Percentiles rank a stretch among this genome's conserved stretches.
These are phyloP conservation scores for Nothoprocta pentlandii DNA, from an alignment of 2,113 vertebrate species.

Conservation along the genomic window DNA sequence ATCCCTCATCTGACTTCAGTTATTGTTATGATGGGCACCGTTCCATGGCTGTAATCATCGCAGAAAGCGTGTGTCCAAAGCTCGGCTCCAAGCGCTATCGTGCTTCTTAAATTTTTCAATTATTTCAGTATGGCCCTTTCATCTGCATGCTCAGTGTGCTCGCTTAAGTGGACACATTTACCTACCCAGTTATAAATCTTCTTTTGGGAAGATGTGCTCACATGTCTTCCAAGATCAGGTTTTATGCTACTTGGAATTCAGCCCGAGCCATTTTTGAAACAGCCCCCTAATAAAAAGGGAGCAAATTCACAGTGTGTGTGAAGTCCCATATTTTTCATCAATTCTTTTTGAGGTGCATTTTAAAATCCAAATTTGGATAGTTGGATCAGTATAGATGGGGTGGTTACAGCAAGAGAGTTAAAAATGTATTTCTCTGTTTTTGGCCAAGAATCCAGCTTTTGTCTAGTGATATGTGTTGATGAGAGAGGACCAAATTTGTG, in stretches of 20 bases:
- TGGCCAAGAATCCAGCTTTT: not conserved
- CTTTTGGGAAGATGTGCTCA: not conserved
- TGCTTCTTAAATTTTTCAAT: conserved; percentile 9
- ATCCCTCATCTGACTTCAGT: conserved; percentile 35
- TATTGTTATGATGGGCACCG: conserved; percentile 56
- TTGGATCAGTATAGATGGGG: not conserved
- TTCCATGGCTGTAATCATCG: not conserved
- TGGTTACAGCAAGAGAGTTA: not conserved
- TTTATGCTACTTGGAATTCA: not conserved
- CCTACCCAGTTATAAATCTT: not conserved
- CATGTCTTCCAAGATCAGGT: not conserved
- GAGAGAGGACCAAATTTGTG: not conserved
- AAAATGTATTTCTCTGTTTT: not conserved
- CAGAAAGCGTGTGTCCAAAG: not conserved
- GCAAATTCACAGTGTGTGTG: not conserved
- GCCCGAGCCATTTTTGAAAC: not conserved
- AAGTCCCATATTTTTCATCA: conserved; percentile 16
- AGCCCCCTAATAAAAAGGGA: not conserved
- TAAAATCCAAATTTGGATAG: not conserved
- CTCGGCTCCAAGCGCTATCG: conserved; percentile 32
- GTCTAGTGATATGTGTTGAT: not conserved
- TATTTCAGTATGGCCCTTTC: conserved; percentile 5
- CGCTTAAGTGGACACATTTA: not conserved
- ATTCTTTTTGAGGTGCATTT: not conserved
- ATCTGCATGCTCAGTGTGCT: not conserved